Base-by-base conservation (phyloP, 2,113 vertebrate genomes). In the Syngnathus scovelli region DNA sequence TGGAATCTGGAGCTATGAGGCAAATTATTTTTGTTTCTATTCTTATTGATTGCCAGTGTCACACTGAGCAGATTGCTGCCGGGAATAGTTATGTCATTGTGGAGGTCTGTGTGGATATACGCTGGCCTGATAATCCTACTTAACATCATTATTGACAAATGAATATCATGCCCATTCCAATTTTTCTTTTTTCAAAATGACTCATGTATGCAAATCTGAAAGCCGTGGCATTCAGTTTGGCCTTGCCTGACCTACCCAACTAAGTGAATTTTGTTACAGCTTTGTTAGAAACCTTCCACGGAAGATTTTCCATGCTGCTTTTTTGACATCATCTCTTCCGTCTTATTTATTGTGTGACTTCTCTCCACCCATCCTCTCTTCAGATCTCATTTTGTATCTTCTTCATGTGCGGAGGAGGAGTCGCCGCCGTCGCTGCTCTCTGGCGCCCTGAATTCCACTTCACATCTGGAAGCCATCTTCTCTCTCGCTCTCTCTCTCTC, bases 391-490 rank as follows among this genome's bases (percentile, higher is more conserved):
- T 46, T 55, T 62, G 49, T 59, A 51, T 68, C 62, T 58, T 58
- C 16, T 37, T 55, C 49, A 33, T 7, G 7, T 56, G 21, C 38
- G 54, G 37, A 69, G 33, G 52, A 63, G 52, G 55, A 72, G 74
- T 69, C 72, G 76, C 52, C 69, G n/a, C 49, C 49, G 7, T 8
- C 18, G 68, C 77, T 59, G 43, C 74, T 81, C 71, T 69, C 66
- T 72, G 62, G 71, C 75, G 82, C 77, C 77, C 78, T 44, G 80
- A 90, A 90, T 91, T 91, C 89, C 88, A 73, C 80, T 80, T 81
- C 84, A 90, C 91, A 92, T 92, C 90, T 92, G 90, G 91, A 92
- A 91, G 77, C 82, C 81, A 90, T 92, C 85, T 87, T 81, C 71
- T 64, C 72, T 82, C 66, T 62, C 19, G 63, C 59, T 16, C 70